Evolutionary conservation across 2,888 invertebrate species (phyloP).

Genomic region (Cyrtodaria siliqua): DNA sequence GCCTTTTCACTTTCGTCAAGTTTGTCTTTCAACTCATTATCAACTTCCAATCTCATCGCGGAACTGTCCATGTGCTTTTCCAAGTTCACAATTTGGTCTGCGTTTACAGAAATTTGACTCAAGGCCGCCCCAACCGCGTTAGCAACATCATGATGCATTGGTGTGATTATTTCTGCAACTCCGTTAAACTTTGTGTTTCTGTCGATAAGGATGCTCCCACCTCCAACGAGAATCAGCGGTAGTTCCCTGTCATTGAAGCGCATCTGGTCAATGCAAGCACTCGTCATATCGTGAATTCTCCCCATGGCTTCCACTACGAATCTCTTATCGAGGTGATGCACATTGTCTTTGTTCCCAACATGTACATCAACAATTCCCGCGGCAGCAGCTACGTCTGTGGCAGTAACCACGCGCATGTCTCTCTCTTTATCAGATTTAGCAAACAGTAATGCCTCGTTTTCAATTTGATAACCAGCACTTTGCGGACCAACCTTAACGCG

Average conservation of each 20-base stretch:
- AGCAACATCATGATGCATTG: slow-evolving; percentile 78
- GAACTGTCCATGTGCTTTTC: slow-evolving; percentile 57
- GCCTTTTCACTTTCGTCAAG: slow-evolving; percentile 2
- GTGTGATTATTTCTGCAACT: slow-evolving; percentile 63
- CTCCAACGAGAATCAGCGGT: slow-evolving; percentile 82
- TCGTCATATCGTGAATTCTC: slow-evolving; percentile 72
- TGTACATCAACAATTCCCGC: slow-evolving; percentile 63
- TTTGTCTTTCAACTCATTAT: slow-evolving; percentile 5
- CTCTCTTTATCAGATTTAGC: slow-evolving; percentile 23
- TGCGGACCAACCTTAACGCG: slow-evolving; percentile 77
- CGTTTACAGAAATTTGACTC: slow-evolving; percentile 77
- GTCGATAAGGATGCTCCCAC: slow-evolving; percentile 80
- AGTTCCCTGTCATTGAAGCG: slow-evolving; percentile 71
- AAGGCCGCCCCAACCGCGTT: slow-evolving; percentile 85
- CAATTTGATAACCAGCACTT: slow-evolving; percentile 81
- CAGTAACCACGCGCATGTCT: slow-evolving; percentile 67
- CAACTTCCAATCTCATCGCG: not conserved
- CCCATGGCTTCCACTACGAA: slow-evolving; percentile 64
- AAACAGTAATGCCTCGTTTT: slow-evolving; percentile 76
- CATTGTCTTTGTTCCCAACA: slow-evolving; percentile 65
- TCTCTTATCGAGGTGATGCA: slow-evolving; percentile 56
- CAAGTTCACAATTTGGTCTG: slow-evolving; percentile 75
- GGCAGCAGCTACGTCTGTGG: slow-evolving; percentile 83
- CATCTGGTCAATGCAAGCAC: slow-evolving; percentile 77
- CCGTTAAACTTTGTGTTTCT: slow-evolving; percentile 57